Percentiles rank a stretch among this genome's conserved stretches.
These are phyloP conservation scores for Cuculus canorus DNA, from an alignment of 2,797 vertebrate genomes.

Conservation along the genomic window DNA sequence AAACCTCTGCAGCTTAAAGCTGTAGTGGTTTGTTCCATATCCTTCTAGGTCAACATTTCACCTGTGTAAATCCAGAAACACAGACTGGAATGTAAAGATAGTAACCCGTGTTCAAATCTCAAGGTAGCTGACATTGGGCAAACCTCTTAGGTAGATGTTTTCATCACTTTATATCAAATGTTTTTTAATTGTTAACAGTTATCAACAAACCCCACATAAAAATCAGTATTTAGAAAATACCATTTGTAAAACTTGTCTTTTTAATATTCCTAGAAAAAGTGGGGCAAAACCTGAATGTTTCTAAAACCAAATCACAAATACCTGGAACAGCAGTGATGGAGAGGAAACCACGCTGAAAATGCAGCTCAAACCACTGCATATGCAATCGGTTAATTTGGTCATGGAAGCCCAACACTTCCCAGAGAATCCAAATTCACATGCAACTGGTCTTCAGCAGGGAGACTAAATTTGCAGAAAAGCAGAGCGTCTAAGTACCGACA, in stretches of 20 bases:
- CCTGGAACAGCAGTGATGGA: neutral
- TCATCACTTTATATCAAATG: conserved; percentile 52
- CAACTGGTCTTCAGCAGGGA: neutral
- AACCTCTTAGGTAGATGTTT: conserved; percentile 44
- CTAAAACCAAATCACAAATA: neutral
- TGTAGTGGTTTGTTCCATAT: conserved; percentile 75
- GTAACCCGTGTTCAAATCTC: conserved; percentile 62
- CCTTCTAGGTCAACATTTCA: conserved; percentile 78
- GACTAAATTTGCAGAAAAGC: neutral
- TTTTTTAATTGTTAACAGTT: conserved; percentile 58
- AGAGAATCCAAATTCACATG: neutral
- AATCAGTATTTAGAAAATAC: conserved; percentile 19
- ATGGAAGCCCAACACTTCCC: neutral
- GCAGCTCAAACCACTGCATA: neutral
- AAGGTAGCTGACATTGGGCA: neutral
- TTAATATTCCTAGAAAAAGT: neutral
- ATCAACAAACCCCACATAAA: neutral
- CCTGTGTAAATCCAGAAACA: conserved; percentile 76
- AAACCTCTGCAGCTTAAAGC: conserved; percentile 79
- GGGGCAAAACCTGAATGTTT: neutral
- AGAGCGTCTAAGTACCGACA: neutral
- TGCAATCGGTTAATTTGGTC: neutral
- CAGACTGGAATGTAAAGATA: conserved; percentile 45
- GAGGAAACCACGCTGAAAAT: neutral
- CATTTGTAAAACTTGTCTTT: neutral